Evolutionary conservation across 2,797 vertebrate genomes (phyloP), one percentile per base, ranked within the genome.

Genomic region (Psittacula derbiana): DNA sequence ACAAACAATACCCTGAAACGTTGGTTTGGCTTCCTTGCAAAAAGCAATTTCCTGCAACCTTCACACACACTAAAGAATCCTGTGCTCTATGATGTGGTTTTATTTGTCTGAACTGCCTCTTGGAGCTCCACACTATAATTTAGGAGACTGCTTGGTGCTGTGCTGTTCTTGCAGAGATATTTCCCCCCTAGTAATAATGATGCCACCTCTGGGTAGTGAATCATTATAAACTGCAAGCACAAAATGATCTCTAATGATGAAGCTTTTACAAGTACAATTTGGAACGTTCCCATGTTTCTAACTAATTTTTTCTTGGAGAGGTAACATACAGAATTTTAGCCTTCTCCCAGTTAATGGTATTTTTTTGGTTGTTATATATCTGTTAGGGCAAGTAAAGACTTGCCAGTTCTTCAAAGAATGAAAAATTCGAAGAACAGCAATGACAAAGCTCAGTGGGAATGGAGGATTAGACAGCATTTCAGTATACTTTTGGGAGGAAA

Each of bases 121-220:
- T 93, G 66, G 93, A 96, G 97, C 94, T 86, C 69, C 80, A 62
- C 81, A 36, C 85, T 88, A 86, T 95, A 95, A 97, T 96, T 96
- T 92, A 86, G 87, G 88, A 96, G 95, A 30, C 89, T 91, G 91
- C 71, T 90, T 33, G 33, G 76, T 1, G 24, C 89, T 71, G 67
- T n/a, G 91, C 91, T 80, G 58, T 55, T 92, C 92, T 69, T 85
- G 76, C 79, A 69, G 92, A 73, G 78, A 33, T 75, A 70, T 66
- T 87, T 81, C 66, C 38, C 80, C 79, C 72, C 79, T 58, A 80
- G 88, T 49, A 92, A 57, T 76, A 94, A 88, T 4, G 60, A 31
- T 78, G 86, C 90, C 88, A 80, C 95, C 93, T 92, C 84, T 94
- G 95, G 95, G 30, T 25, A 84, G 57, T 33, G 94, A 95, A 88